Conservation (phyloP, 1,140 invertebrate genomes). For the Andrena cerasifolii region DNA sequence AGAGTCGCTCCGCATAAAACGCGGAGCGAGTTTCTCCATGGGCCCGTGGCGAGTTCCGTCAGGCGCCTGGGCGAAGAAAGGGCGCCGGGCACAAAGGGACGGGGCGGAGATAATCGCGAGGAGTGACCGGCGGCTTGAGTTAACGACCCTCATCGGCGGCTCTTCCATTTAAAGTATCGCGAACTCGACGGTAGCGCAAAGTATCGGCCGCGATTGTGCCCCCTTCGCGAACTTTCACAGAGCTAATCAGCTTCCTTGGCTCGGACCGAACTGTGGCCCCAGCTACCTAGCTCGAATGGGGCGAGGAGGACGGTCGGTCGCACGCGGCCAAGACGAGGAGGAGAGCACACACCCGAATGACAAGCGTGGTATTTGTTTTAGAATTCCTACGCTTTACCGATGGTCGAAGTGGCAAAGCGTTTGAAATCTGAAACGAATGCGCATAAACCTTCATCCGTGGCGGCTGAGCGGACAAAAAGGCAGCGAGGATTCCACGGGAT, state of each 20-base stretch:
- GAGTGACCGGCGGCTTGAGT: neutral
- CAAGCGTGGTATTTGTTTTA: constrained; percentile 84
- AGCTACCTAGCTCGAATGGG: too few relatives aligned
- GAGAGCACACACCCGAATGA: constrained; percentile 11
- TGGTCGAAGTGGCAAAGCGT: constrained; percentile 87
- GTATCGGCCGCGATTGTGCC: constrained; percentile 30
- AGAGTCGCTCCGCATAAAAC: too few relatives aligned
- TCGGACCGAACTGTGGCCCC: too few relatives aligned
- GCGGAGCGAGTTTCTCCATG: too few relatives aligned
- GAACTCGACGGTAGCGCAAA: neutral
- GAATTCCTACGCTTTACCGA: constrained; percentile 92
- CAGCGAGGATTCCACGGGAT: neutral
- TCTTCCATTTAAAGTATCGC: neutral
- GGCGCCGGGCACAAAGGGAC: neutral
- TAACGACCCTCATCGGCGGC: constrained; percentile 38
- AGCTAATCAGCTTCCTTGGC: neutral
- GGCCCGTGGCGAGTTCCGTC: too few relatives aligned
- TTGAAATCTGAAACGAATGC: constrained; percentile 89
- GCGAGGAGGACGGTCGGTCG: neutral
- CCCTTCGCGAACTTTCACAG: neutral
- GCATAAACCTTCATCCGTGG: constrained; percentile 73
- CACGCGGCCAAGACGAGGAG: neutral
- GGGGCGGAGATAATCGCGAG: neutral
- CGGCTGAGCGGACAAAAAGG: constrained; percentile 29
- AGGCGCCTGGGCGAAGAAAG: neutral